Percentiles rank a stretch among this genome's conserved stretches.
Evolutionary conservation across 2,797 vertebrate genomes (phyloP).

Genomic region (Lithobates sylvaticus): DNA sequence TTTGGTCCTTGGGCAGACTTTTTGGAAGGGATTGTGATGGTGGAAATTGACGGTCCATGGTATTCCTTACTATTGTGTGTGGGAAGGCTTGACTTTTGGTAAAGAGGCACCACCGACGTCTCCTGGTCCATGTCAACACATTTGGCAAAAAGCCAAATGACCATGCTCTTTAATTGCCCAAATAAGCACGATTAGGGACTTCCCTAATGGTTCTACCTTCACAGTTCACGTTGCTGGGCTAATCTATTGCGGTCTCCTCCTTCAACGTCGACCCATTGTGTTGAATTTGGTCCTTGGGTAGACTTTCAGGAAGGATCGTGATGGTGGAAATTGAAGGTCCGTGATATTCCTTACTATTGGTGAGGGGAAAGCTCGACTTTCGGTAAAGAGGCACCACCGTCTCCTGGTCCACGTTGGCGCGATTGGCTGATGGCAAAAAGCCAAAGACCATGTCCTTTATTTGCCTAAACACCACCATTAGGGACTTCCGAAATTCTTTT

Average conservation of each 20-base stretch:
- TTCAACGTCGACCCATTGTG: neutral
- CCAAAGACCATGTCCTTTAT: constrained; percentile 66
- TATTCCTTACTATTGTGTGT: constrained; percentile 21
- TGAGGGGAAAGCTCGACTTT: constrained; percentile 65
- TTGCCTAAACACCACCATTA: constrained; percentile 71
- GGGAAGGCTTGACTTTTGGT: constrained; percentile 67
- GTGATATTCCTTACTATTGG: constrained; percentile 16
- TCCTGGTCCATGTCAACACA: constrained; percentile 53
- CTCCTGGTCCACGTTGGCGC: constrained; percentile 53
- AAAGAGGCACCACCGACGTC: constrained; percentile 70
- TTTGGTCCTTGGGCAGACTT: constrained; percentile 6
- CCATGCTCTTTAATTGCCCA: too few species aligned
- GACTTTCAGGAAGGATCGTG: constrained; percentile 21
- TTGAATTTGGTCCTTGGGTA: constrained; percentile 11
- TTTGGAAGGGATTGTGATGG: constrained; percentile 26
- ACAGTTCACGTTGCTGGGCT: neutral
- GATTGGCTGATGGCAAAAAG: constrained; percentile 65
- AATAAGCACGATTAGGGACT: too few species aligned
- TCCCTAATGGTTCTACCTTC: too few species aligned
- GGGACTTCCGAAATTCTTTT: constrained; percentile 73
- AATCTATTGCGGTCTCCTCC: constrained; percentile 32
- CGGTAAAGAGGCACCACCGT: constrained; percentile 70
- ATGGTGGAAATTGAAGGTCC: constrained; percentile 2
- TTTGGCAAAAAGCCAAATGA: too few species aligned
- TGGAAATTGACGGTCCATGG: neutral